Percentiles rank a stretch among this genome's conserved stretches.
These are phyloP conservation scores for Alentia gelatinosa DNA, from an alignment of 2,888 invertebrate genomes.

Conservation along the genomic window DNA sequence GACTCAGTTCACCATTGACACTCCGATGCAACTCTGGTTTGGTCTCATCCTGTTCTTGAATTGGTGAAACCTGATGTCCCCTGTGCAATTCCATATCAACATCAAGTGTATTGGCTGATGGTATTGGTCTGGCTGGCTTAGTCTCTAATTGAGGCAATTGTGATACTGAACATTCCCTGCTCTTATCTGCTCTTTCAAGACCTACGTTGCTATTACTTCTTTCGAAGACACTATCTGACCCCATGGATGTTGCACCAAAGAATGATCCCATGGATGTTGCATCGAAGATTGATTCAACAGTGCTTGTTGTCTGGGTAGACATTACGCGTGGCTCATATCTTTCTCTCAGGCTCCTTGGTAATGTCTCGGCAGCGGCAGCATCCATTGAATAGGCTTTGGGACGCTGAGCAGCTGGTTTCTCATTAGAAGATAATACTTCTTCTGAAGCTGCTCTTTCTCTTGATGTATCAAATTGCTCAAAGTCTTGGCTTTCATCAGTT, in stretches of 20 bases:
- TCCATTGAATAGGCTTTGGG: neutral
- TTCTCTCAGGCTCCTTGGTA: neutral
- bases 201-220: neutral
- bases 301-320: neutral
- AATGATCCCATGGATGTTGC: too few relatives aligned
- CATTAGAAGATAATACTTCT: neutral
- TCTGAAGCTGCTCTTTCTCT: slow-evolving; percentile 19
- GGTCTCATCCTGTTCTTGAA: slow-evolving; percentile 36
- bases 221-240: slow-evolving; percentile 46
- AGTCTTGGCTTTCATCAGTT: neutral
- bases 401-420: neutral
- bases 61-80: neutral
- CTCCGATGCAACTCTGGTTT: neutral
- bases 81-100: neutral
- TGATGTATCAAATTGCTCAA: neutral
- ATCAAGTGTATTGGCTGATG: neutral
- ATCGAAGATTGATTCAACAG: slow-evolving; percentile 19
- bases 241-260: slow-evolving; percentile 21
- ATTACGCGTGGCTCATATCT: neutral
- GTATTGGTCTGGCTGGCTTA: neutral
- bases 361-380: neutral
- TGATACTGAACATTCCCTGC: neutral
- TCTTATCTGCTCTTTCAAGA: neutral
- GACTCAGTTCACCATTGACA: neutral
- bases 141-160: neutral